A percentile compares a stretch with the other conserved stretches of the same genome.
Conservation (phyloP, 2,797 vertebrate species). For the Channa striata region DNA sequence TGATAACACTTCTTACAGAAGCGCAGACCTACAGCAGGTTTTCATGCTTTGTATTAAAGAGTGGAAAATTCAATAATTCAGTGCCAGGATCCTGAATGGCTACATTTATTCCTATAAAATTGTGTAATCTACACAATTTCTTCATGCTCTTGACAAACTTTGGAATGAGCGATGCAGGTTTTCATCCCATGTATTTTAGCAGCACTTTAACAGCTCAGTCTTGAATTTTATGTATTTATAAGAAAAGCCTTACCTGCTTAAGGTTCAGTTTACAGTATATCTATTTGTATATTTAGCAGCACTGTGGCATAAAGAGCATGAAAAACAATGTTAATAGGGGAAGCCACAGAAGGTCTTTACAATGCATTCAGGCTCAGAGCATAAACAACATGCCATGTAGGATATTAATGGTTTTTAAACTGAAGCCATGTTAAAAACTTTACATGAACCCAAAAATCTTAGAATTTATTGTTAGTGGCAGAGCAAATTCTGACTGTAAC, state of each 20-base stretch:
- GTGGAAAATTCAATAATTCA: not conserved
- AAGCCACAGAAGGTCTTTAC: not conserved
- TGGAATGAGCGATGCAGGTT: too few relatives aligned
- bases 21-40: too few relatives aligned
- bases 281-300: too few relatives aligned
- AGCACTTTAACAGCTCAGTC: too few relatives aligned
- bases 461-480: not conserved
- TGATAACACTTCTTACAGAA: too few relatives aligned
- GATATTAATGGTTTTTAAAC: not conserved
- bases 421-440: conserved; percentile 31
- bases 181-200: not conserved
- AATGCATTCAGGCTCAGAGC: not conserved
- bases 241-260: too few relatives aligned
- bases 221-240: too few relatives aligned
- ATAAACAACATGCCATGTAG: not conserved
- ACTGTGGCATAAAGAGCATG: too few relatives aligned
- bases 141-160: too few relatives aligned
- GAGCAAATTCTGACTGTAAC: conserved; percentile 6
- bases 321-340: not conserved
- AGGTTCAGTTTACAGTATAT: too few relatives aligned
- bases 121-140: too few relatives aligned
- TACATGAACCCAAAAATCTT: conserved; percentile 7
- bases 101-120: not conserved
- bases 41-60: not conserved
- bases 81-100: not conserved